Base-by-base conservation (phyloP, 2,797 vertebrate genomes). In the Morelia viridis region DNA sequence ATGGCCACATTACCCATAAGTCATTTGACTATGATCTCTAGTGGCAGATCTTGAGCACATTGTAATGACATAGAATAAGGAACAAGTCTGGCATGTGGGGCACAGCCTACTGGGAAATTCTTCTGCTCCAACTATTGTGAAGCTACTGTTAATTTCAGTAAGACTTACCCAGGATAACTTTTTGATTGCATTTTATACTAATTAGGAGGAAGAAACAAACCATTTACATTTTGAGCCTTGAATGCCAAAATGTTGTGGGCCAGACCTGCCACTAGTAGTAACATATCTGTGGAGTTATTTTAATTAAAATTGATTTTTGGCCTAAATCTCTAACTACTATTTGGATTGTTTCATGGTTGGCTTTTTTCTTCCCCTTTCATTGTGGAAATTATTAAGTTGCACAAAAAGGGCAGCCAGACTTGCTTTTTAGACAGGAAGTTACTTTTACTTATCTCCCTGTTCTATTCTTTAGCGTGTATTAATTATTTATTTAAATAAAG, bases 271-370 rank as follows among this genome's bases (percentile, higher is more conserved):
- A 57, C 71, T 88, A 57, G 60, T 58, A 84, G 62, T 84, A 88
- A 88, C 58, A 89, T 88, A 46, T 83, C 60, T 89, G n/a, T 12
- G 5, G 64, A 7, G 89, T 93, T 95, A n/a, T 94, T 95, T 97
- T 97, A 97, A 97, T 97, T 97, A 96, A 96, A 97, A 97, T 97
- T 97, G 97, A 97, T 97, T 97, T 84, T 97, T 96, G 94, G 94
- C 93, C 94, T 95, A 95, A 96, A 95, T 96, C 94, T 92, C 93
- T 94, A 96, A 96, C 94, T 94, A 92, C 86, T 87, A 53, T 94
- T 96, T 94, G 94, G 96, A 95, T 96, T 94, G 91, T 90, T 94
- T 93, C 94, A 89, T 35, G 56, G 35, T 61, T 96, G 91, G 85
- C 94, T 94, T 94, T 56, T 83, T 50, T 15, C 93, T 93, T 95